Conservation (phyloP, 2,888 invertebrate genomes). For the Cerastis rubricosa region DNA sequence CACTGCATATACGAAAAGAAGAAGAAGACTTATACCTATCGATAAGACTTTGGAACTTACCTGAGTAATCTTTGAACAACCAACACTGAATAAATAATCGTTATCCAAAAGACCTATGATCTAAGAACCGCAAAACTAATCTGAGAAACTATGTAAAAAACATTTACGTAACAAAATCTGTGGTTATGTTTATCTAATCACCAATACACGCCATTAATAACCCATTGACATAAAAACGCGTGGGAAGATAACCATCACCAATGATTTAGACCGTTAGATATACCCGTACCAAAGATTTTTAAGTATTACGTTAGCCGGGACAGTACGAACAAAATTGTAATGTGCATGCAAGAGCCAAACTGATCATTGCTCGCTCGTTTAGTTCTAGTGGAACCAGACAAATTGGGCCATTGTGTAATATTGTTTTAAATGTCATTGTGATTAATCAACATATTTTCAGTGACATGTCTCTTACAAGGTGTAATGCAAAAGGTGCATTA, state of each 20-base stretch:
- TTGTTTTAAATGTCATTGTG: too few species aligned
- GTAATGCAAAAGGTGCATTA: too few species aligned
- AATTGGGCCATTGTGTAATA: too few species aligned
- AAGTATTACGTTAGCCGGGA: too few species aligned
- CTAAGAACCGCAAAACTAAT: constrained; percentile 25
- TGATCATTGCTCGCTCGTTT: neutral
- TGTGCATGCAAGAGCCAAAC: too few species aligned
- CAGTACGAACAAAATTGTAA: too few species aligned
- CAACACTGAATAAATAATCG: neutral
- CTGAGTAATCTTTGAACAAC: too few species aligned
- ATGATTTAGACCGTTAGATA: constrained; percentile 1
- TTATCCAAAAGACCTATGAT: constrained; percentile 41
- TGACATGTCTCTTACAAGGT: too few species aligned
- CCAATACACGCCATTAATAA: constrained; percentile 37
- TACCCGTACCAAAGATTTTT: neutral
- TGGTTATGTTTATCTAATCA: constrained; percentile 37
- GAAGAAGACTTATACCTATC: too few species aligned
- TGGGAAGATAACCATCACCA: constrained; percentile 45
- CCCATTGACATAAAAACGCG: constrained; percentile 43
- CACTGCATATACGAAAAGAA: too few species aligned
- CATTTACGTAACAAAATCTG: constrained; percentile 39
- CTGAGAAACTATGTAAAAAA: constrained; percentile 24
- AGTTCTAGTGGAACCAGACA: neutral
- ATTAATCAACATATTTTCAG: too few species aligned
- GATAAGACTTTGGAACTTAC: neutral